Base-by-base conservation (phyloP, 2,888 invertebrate genomes). In the Nycteola revayana region DNA sequence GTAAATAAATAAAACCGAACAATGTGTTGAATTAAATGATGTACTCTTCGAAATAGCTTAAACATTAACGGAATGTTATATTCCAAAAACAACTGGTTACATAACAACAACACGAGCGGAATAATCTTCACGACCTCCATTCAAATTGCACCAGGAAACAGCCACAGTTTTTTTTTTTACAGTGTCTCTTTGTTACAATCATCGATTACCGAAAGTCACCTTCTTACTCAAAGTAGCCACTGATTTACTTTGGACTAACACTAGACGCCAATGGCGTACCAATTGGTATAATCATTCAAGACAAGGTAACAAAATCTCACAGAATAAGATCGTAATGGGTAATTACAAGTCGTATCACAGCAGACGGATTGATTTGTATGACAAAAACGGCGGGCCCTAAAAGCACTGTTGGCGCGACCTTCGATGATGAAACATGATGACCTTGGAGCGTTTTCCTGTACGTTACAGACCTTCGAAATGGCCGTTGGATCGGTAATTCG, bases 341-440 rank as follows among this genome's bases (percentile, higher is more conserved):
- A 44, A 59, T 61, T 63, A 49, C 30, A 49, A 67, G 54, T 41
- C 61, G 35, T 49, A 58, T 62, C 63, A 67, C 65, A 63, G 26
- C 25, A 11, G 25, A 34, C 31, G 28, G 37, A 44, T 44, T 55
- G 58, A 72, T 75, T 69, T 67, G 64, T 71, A 72, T 70, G 64
- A 52, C 34, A 42, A 46, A 49, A 46, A 41, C 58, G 65, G 55
- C 60, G 51, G 53, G 43, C 34, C 29, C 39, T 9, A 9, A 34
- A 11, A 11, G 9, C 20, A 21, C 29, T 26, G 36, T 29, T 52
- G 32, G 32, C 30, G 39, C 29, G 41, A 30, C 56, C 56, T 57
- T 60, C 44, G 31, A 22, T 49, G 51, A 42, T 44, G 50, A 53
- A 59, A 59, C 49, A 27, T 35, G 23, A 10, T 27, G 56, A 62